Conservation (phyloP, 2,888 invertebrate genomes). For the Nysson spinosus region DNA sequence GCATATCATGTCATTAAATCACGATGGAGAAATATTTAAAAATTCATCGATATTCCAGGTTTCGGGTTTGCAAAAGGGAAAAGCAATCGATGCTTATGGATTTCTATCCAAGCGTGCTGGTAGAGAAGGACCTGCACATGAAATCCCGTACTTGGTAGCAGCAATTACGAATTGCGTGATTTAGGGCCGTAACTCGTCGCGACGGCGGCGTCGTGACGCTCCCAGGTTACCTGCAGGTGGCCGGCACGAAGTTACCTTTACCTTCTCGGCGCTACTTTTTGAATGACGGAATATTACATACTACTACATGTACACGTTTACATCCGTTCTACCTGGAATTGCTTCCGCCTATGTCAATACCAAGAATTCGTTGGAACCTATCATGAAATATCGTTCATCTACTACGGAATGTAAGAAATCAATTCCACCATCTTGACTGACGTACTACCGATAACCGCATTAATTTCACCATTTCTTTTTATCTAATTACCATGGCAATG, state of each 20-base stretch:
- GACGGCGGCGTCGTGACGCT: constrained; percentile 77
- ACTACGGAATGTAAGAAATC: background rate
- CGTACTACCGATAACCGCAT: no score
- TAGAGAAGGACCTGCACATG: constrained; percentile 52
- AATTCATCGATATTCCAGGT: constrained; percentile 29
- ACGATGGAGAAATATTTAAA: constrained; percentile 38
- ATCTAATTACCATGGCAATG: no score
- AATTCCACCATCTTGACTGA: background rate
- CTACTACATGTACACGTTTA: constrained; percentile 10
- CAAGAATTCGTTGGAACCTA: constrained; percentile 39
- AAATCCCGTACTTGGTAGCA: constrained; percentile 74
- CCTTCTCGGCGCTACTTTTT: constrained; percentile 64
- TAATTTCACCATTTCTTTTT: no score
- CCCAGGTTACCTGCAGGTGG: constrained; percentile 73
- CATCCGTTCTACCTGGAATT: constrained; percentile 39
- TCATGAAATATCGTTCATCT: background rate
- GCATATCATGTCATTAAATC: constrained; percentile 18
- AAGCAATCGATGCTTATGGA: constrained; percentile 74
- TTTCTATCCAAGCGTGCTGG: constrained; percentile 64
- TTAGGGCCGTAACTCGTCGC: constrained; percentile 76
- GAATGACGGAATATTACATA: constrained; percentile 66
- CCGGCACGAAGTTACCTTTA: constrained; percentile 71
- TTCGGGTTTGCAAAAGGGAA: constrained; percentile 39
- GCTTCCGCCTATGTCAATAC: constrained; percentile 47
- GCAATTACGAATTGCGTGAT: constrained; percentile 78